Conservation (phyloP, 2,888 invertebrate species). For the Apamea monoglypha region DNA sequence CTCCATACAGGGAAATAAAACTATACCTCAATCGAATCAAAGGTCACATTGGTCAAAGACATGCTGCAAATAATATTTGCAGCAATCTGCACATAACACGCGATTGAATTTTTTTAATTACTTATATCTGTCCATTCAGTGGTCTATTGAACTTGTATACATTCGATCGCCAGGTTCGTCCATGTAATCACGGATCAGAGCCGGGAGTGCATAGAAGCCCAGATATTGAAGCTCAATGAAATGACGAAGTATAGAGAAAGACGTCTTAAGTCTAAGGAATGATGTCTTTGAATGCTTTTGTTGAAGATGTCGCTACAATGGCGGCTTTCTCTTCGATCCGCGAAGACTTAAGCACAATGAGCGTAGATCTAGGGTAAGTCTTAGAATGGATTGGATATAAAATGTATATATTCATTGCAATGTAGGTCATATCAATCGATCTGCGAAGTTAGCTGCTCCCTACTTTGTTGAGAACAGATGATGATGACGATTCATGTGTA, state of each 20-base stretch:
- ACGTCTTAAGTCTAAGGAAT: constrained; percentile 25
- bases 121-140: neutral
- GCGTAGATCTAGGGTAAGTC: constrained; percentile 31
- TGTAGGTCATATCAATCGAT: constrained; percentile 14
- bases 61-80: constrained; percentile 3
- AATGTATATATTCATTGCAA: constrained; percentile 13
- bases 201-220: constrained; percentile 15
- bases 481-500: neutral
- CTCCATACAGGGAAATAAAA: neutral
- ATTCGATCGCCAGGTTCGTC: neutral
- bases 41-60: neutral
- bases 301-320: constrained; percentile 47
- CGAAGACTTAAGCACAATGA: constrained; percentile 41
- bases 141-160: neutral
- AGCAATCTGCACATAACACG: neutral
- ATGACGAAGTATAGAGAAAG: constrained; percentile 34
- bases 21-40: neutral
- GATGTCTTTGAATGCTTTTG: constrained; percentile 40
- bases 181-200: constrained; percentile 16
- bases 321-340: constrained; percentile 39
- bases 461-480: neutral
- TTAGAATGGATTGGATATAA: constrained; percentile 6
- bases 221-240: constrained; percentile 43
- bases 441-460: neutral
- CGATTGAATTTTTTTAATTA: neutral